Percentiles rank a stretch among this genome's conserved stretches.
phyloP scores from a whole-genome alignment of 1,140 invertebrate species.

The Lamellibrachia luymesi region DNA sequence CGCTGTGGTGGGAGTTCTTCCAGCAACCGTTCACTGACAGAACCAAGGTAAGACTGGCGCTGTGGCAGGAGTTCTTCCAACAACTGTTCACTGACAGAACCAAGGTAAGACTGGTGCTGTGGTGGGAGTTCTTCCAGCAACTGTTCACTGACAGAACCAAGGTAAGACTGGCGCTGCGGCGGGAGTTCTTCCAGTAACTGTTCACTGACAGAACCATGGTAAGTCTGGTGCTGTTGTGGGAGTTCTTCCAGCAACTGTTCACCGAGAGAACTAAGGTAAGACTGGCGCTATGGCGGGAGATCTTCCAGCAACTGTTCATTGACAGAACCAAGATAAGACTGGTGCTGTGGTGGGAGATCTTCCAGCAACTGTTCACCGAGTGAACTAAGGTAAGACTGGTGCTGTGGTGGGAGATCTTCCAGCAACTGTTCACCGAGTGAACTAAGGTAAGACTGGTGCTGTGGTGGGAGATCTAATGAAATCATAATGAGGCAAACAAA shows the following conservation, averaged over 20 bases:
- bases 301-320: too few relatives aligned
- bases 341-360: too few relatives aligned
- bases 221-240: neutral
- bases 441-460: slow-evolving; percentile 66
- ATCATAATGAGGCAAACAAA: too few relatives aligned
- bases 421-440: slow-evolving; percentile 63
- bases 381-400: slow-evolving; percentile 53
- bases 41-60: too few relatives aligned
- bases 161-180: slow-evolving; percentile 33
- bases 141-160: slow-evolving; percentile 63
- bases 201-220: neutral
- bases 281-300: too few relatives aligned
- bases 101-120: slow-evolving; percentile 63
- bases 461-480: slow-evolving; percentile 64
- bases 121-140: slow-evolving; percentile 73
- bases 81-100: too few relatives aligned
- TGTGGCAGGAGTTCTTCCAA: too few relatives aligned
- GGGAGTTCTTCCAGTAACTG: slow-evolving; percentile 48
- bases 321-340: too few relatives aligned
- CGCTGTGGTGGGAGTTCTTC: too few relatives aligned
- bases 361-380: too few relatives aligned
- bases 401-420: slow-evolving; percentile 74
- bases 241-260: neutral
- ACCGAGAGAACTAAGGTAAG: neutral
- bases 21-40: too few relatives aligned